Conservation (phyloP, 2,113 vertebrate species). For the Anolis carolinensis region DNA sequence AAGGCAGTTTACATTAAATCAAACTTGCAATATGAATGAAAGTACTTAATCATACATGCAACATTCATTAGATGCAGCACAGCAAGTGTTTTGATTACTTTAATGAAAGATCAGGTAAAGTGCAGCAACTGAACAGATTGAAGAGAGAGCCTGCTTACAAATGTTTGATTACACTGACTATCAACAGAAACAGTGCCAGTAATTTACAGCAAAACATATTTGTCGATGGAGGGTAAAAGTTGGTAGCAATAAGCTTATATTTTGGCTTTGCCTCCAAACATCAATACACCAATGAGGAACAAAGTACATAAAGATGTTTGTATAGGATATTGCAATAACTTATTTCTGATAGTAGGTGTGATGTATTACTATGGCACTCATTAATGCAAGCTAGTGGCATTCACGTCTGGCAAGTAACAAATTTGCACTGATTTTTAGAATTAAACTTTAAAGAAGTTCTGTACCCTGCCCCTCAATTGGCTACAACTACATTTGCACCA, state of each 20-base stretch:
- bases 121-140: slow-evolving; percentile 85
- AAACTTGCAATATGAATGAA: slow-evolving; percentile 87
- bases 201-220: slow-evolving; percentile 82
- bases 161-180: slow-evolving; percentile 85
- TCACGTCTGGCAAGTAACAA: too few relatives aligned
- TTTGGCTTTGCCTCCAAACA: slow-evolving; percentile 53
- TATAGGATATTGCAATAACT: neutral
- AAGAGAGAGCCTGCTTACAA: slow-evolving; percentile 84
- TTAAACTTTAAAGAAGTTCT: too few relatives aligned
- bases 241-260: slow-evolving; percentile 61
- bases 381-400: neutral
- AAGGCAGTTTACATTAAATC: slow-evolving; percentile 88
- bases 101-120: slow-evolving; percentile 90
- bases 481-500: neutral
- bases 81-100: slow-evolving; percentile 86
- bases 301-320: slow-evolving; percentile 20
- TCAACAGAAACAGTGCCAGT: slow-evolving; percentile 82
- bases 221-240: slow-evolving; percentile 65
- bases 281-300: neutral
- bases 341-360: neutral
- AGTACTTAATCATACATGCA: slow-evolving; percentile 87
- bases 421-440: too few relatives aligned
- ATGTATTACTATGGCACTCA: neutral
- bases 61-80: slow-evolving; percentile 84
- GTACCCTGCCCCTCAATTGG: too few relatives aligned